Base-by-base conservation (phyloP, 2,888 invertebrate genomes). In the Pollenia amentaria region DNA sequence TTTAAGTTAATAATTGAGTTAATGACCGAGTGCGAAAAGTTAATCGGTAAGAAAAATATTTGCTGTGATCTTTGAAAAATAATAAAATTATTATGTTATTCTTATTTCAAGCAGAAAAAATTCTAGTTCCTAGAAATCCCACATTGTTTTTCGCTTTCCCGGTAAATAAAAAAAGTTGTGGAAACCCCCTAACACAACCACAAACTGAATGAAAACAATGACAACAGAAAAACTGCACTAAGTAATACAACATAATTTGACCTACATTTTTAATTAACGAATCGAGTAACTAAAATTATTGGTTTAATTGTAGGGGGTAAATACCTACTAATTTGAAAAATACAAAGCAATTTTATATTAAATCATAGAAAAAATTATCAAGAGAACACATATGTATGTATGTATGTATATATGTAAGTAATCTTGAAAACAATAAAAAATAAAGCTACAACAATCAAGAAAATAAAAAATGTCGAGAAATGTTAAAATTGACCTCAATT, bases 401-500 rank as follows among this genome's bases (percentile, higher is more conserved):
- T 38, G 42, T 46, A 40, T 55, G 29, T 53, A 9, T 69, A 21
- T 62, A 62, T 38, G 42, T 44, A 14, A 60, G 14, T 21, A 67
- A 12, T 64, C 44, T 42, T 18, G 14, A 12, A 44, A 42, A 44
- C 0, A n/a, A 21, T 51, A 40, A 65, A 55, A 42, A 48, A 57
- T 46, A 65, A 77, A 1, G 48, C 12, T 48, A 46, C 42, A 42
- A 53, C 4, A 42, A 46, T 6, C 11, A 80, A 64, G 72, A 69
- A 48, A n/a, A 77, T 77, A 57, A 72, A 42, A 65, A 81, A 81
- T 77, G 53, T 76, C 51, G 60, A 76, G 77, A 84, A 85, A 69
- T 79, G 79, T 67, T 55, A 69, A 83, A 84, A 64, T 77, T 87
- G 84, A 87, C 87, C 87, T 67, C 77, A 84, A 84, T 81, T 64